phyloP scores from a whole-genome alignment of 2,888 invertebrate genomes.

The Stenurella melanura region DNA sequence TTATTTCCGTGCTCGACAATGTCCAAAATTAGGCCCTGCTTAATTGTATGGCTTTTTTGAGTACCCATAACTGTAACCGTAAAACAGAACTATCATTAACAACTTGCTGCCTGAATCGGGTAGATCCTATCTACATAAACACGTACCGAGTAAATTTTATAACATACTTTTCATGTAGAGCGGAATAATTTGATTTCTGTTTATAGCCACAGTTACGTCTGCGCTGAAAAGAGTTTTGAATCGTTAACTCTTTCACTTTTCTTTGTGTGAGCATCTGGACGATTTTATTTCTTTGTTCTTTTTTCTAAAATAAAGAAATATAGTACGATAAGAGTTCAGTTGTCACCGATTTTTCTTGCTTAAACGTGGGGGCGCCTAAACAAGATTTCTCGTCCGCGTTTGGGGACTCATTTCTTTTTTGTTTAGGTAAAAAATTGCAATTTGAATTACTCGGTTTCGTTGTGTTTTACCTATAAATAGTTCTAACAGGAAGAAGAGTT shows the following conservation, averaged over 20 bases:
- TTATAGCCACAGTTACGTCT: background rate
- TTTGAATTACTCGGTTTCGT: no score
- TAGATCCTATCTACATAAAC: background rate
- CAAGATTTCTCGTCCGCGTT: no score
- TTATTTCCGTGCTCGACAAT: slow-evolving; percentile 33
- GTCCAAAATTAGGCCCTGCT: slow-evolving; percentile 7
- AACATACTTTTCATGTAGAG: slow-evolving; percentile 2
- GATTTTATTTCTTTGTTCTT: background rate
- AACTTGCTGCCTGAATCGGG: background rate
- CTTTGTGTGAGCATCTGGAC: background rate
- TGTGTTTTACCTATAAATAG: no score
- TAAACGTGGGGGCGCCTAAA: no score
- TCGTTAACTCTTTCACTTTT: background rate
- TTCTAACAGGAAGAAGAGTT: no score
- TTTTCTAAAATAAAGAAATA: no score
- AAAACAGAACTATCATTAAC: slow-evolving; percentile 2
- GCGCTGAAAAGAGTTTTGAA: background rate
- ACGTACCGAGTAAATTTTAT: background rate
- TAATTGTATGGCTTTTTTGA: slow-evolving; percentile 2
- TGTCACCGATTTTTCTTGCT: no score
- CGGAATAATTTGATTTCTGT: slow-evolving; percentile 3
- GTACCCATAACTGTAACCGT: background rate
- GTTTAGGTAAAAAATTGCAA: no score
- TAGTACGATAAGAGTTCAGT: no score
- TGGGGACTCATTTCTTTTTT: no score